These are phyloP conservation scores for Bombus impatiens DNA, from an alignment of 1,140 invertebrate species.

Conservation along the genomic window DNA sequence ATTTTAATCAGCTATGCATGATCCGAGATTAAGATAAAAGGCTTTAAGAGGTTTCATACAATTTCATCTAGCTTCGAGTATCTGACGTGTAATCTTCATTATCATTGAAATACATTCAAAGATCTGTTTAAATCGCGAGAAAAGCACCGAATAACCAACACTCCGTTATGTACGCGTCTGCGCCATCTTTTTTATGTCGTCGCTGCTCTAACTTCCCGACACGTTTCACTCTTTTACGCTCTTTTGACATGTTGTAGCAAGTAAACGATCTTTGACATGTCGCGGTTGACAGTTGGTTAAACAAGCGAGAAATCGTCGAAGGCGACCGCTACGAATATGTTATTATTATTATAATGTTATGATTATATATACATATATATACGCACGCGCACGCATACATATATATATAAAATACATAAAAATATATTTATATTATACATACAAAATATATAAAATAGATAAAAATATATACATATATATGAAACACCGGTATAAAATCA, in stretches of 20 bases:
- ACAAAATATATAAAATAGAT: no score
- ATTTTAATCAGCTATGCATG: background rate
- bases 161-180: no score
- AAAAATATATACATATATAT: no score
- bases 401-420: no score
- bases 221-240: background rate
- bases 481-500: no score
- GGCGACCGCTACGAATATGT: background rate
- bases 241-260: background rate
- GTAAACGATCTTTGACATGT: background rate
- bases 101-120: background rate
- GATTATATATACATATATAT: no score
- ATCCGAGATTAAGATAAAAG: background rate
- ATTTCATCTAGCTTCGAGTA: no score
- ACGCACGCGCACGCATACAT: accelerated
- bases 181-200: background rate
- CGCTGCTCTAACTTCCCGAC: background rate
- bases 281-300: background rate
- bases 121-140: background rate
- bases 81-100: no score
- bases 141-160: background rate
- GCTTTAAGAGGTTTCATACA: no score
- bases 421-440: no score
- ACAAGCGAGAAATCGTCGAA: background rate
- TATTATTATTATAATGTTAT: no score